Base-by-base conservation (phyloP, 2,797 vertebrate genomes). In the Manis crassicaudata region DNA sequence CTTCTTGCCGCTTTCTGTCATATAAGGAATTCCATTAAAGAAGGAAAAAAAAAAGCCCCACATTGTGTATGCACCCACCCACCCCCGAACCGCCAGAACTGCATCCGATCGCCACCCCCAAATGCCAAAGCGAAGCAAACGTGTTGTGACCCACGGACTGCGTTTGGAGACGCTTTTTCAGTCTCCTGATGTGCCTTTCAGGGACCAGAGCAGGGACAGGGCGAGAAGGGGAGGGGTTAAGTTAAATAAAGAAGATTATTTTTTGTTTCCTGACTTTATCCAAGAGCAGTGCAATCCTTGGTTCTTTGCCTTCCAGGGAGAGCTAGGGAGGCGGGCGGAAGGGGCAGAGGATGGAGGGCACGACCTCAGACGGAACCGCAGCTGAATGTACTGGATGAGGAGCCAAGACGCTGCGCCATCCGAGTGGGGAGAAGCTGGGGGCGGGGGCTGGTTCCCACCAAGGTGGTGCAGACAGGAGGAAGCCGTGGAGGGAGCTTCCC, bases 41-140 rank as follows among this genome's bases (percentile, higher is more conserved):
- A 98, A 98, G 97, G 97, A 97, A 98, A 98, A 89, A 73, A 76
- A 50, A 11, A 90, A 96, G 54, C 7, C 98, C 98, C 98, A 98
- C 95, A 97, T 98, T 98, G 98, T 99, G 98, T 98, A 97, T 98
- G 98, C 98, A 98, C 98, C 98, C 97, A 95, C 86, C 70, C 43
- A 46, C 32, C n/a, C 72, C 76, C 40, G 43, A 17, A 88, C 92
- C 67, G 35, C 79, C 92, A 80, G 86, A 92, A 88, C 63, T 75
- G 56, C 92, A 68, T 82, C 80, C 81, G 90, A 93, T 95, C 82
- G 87, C 58, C 54, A 46, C 17, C 96, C 96, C 96, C 95, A 97
- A 98, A 98, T 97, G 98, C 98, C 98, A 99, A 99, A 99, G 99
- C 98, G 98, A 99, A 99, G 98, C 98, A 85, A 98, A 98, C 9